Percentiles rank a stretch among this genome's conserved stretches.
Evolutionary conservation across 2,113 vertebrate species (phyloP).

Genomic region (western clawed frog (Xenopus tropicalis)): UCB_Xtro_10.0 CM004446.2:14976501-14977000

Average conservation of each 20-base stretch:
- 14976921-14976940: constrained; percentile 59
- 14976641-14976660: constrained; percentile 46
- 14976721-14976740: constrained; percentile 49
- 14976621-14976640: constrained; percentile 50
- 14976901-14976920: constrained; percentile 72
- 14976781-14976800: constrained; percentile 49
- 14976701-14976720: constrained; percentile 53
- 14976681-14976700: constrained; percentile 58
- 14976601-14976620: constrained; percentile 50
- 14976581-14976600: constrained; percentile 47
- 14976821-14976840: constrained; percentile 62
- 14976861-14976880: constrained; percentile 73
- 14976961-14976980: constrained; percentile 53
- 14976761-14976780: constrained; percentile 52
- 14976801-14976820: constrained; percentile 58
- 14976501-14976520: constrained; percentile 59
- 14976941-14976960: constrained; percentile 60
- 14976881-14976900: constrained; percentile 78
- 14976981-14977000: constrained; percentile 49
- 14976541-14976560: constrained; percentile 56
- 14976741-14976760: constrained; percentile 52
- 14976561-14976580: constrained; percentile 61
- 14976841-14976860: constrained; percentile 74
- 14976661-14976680: constrained; percentile 62
- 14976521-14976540: constrained; percentile 58